These are phyloP conservation scores for Cisticola juncidis DNA, from an alignment of 2,113 vertebrate genomes.

Conservation along the genomic window DNA sequence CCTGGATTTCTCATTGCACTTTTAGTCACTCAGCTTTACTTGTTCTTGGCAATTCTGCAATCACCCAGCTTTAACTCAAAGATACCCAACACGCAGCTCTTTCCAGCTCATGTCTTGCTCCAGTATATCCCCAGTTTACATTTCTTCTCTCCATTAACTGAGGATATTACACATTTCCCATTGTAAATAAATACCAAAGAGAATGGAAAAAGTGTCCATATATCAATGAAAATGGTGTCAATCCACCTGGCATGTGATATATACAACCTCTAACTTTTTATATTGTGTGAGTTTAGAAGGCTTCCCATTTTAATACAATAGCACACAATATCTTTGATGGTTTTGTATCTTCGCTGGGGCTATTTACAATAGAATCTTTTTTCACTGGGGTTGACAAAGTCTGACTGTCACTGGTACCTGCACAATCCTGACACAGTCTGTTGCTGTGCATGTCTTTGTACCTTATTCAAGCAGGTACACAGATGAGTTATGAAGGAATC, in stretches of 20 bases:
- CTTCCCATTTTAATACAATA: background rate
- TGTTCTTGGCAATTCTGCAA: background rate
- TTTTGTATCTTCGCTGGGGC: background rate
- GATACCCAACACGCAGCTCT: background rate
- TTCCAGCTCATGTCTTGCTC: background rate
- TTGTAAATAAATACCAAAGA: background rate
- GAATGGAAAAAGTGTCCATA: background rate
- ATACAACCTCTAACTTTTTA: background rate
- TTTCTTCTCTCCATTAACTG: background rate
- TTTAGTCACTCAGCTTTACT: background rate
- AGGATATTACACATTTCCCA: background rate
- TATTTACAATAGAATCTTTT: background rate
- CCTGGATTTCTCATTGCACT: background rate
- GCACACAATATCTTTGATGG: background rate
- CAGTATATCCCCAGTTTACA: background rate
- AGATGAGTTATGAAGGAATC: background rate
- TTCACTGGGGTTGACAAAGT: background rate
- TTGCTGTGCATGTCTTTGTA: background rate
- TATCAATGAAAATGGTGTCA: background rate
- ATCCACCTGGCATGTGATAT: background rate
- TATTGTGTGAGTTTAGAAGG: background rate
- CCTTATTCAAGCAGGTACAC: background rate
- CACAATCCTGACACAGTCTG: background rate
- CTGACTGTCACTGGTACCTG: background rate
- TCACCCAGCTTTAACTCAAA: background rate